phyloP scores from a whole-genome alignment of 2,113 vertebrate species.

The Dasyurus viverrinus region DNA sequence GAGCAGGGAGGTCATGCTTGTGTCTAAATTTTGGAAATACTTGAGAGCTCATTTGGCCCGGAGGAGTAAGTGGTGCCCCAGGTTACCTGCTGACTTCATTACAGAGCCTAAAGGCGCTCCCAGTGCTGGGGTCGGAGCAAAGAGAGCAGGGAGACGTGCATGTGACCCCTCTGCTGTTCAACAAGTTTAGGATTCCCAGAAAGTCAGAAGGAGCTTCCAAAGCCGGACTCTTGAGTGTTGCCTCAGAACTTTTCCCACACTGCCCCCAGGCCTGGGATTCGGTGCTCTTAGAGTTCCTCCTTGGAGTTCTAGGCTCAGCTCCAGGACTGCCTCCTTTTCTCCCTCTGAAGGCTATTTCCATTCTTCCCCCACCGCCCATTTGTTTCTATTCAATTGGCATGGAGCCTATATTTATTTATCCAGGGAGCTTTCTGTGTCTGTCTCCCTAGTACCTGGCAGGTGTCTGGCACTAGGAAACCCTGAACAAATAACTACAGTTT shows the following conservation, averaged over 20 bases:
- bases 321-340: neutral
- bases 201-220: too few relatives aligned
- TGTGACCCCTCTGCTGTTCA: neutral
- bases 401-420: neutral
- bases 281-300: neutral
- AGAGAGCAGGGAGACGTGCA: neutral
- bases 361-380: neutral
- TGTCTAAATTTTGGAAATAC: neutral
- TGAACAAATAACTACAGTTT: neutral
- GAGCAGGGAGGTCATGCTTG: neutral
- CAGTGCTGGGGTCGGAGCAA: neutral
- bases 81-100: neutral
- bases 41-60: neutral
- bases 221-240: neutral
- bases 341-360: neutral
- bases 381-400: neutral
- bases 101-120: neutral
- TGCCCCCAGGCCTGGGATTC: neutral
- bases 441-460: neutral
- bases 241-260: neutral
- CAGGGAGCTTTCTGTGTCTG: neutral
- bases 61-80: conserved; percentile 3
- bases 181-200: neutral
- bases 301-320: neutral
- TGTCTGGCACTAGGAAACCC: neutral